phyloP scores from a whole-genome alignment of 2,797 vertebrate genomes.

The Linurgus olivaceus region DNA sequence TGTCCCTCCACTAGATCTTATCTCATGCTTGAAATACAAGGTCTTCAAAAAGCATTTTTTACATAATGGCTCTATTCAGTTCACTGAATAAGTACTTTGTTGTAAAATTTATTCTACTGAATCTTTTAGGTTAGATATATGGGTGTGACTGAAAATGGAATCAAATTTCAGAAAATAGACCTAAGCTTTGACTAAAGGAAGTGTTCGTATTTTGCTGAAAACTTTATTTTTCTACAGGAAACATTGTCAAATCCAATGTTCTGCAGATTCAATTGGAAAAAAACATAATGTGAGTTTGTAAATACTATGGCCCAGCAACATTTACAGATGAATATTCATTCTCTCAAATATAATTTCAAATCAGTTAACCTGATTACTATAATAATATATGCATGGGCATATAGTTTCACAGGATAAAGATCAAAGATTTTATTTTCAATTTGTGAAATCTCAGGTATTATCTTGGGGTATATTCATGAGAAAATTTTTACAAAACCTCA shows the following conservation, averaged over 20 bases:
- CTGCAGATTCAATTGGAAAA: background rate
- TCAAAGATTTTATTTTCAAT: background rate
- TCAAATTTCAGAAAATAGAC: slow-evolving; percentile 1
- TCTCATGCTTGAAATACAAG: slow-evolving; percentile 64
- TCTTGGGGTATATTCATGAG: background rate
- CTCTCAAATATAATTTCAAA: background rate
- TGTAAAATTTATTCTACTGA: slow-evolving; percentile 33
- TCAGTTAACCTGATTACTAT: background rate
- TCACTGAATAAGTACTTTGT: slow-evolving; percentile 39
- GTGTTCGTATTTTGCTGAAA: background rate
- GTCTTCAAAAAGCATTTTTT: slow-evolving; percentile 50
- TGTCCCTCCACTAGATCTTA: slow-evolving; percentile 40
- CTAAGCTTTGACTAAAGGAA: slow-evolving; percentile 24
- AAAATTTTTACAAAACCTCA: background rate
- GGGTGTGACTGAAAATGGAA: background rate
- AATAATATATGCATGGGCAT: background rate
- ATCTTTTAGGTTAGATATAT: slow-evolving; percentile 38
- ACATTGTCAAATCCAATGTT: background rate
- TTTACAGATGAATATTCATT: background rate
- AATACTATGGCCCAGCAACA: background rate
- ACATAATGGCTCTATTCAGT: slow-evolving; percentile 41
- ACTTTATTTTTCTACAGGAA: background rate
- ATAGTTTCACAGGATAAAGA: background rate
- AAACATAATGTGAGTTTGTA: background rate
- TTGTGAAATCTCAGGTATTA: background rate